phyloP scores from a whole-genome alignment of 2,113 vertebrate species.

The Neopipo cinnamomea region DNA sequence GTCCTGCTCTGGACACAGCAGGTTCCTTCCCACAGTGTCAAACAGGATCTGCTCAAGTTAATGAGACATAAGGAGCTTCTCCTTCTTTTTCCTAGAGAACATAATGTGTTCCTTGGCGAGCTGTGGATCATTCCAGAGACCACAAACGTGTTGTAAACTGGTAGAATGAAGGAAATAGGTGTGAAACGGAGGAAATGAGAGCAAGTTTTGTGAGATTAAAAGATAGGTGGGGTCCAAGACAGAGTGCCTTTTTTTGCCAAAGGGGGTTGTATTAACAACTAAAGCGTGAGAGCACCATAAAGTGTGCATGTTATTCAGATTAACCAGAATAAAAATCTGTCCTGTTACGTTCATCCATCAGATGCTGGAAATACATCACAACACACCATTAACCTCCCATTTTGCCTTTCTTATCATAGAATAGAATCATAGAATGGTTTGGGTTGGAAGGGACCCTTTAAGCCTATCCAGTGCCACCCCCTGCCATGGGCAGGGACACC shows the following conservation, averaged over 20 bases:
- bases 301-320: neutral
- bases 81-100: neutral
- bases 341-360: neutral
- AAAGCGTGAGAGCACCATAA: neutral
- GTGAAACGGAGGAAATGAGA: neutral
- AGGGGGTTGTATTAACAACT: neutral
- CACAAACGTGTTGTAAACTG: neutral
- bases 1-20: neutral
- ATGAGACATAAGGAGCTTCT: neutral
- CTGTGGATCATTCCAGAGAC: neutral
- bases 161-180: neutral
- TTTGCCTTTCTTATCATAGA: neutral
- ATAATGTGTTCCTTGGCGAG: neutral
- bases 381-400: neutral
- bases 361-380: neutral
- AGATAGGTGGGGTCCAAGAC: neutral
- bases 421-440: neutral
- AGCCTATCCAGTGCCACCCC: neutral
- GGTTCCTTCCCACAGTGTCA: neutral
- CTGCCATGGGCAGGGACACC: neutral
- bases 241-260: neutral
- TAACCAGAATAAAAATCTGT: neutral
- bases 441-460: neutral
- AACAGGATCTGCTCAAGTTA: neutral
- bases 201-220: neutral